Evolutionary conservation across 2,888 invertebrate genomes (phyloP).

Genomic region (Cryptophagus acutangulus): DNA sequence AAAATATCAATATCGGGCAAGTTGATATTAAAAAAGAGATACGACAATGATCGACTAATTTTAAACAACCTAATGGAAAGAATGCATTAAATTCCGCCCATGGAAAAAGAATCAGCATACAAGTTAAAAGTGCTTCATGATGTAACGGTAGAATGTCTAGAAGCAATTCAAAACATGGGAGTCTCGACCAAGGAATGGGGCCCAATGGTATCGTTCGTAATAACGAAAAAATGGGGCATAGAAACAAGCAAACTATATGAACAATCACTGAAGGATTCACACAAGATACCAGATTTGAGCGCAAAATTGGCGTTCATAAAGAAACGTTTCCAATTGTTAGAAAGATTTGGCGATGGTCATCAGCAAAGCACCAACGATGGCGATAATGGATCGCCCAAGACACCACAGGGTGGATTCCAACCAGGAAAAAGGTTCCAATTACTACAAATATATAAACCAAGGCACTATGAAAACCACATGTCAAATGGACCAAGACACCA

Average conservation of each 20-base stretch:
- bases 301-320: conserved; percentile 3
- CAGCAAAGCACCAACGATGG: too few species aligned
- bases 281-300: conserved; percentile 6
- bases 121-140: conserved; percentile 10
- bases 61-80: conserved; percentile 8
- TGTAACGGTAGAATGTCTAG: conserved; percentile 7
- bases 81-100: conserved; percentile 1
- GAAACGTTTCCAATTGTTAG: conserved; percentile 9
- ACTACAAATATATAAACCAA: too few species aligned
- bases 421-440: too few species aligned
- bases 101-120: conserved; percentile 3
- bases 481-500: too few species aligned
- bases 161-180: conserved; percentile 8
- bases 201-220: conserved; percentile 1
- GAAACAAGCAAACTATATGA: conserved; percentile 8
- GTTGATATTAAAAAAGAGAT: conserved; percentile 7
- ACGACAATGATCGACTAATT: conserved; percentile 10
- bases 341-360: too few species aligned
- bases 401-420: too few species aligned
- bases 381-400: too few species aligned
- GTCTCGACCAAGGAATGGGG: conserved; percentile 1
- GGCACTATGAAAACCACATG: too few species aligned
- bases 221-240: conserved; percentile 6
- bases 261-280: conserved; percentile 6
- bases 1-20: too few species aligned